Conservation (phyloP, 2,113 vertebrate species). For the Hydrochoerus hydrochaeris region DNA sequence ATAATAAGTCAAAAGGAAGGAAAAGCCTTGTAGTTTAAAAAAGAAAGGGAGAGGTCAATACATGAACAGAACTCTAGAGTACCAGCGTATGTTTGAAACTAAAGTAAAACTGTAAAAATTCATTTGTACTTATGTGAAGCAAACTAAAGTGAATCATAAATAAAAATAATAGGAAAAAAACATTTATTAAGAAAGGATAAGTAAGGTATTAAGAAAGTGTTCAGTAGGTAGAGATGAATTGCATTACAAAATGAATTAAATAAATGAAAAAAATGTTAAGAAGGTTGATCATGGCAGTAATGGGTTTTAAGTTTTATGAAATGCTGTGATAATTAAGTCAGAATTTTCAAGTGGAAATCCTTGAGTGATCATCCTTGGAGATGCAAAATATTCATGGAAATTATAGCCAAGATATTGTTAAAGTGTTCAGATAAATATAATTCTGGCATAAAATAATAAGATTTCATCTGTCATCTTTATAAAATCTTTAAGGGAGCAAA, state of each 20-base stretch:
- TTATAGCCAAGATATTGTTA: constrained; percentile 35
- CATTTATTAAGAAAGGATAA: neutral
- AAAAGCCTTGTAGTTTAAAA: neutral
- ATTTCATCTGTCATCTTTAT: constrained; percentile 59
- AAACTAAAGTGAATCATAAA: constrained; percentile 2
- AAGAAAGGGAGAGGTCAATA: neutral
- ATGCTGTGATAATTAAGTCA: constrained; percentile 67
- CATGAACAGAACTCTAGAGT: neutral
- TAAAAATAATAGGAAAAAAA: neutral
- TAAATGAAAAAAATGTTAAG: constrained; percentile 73
- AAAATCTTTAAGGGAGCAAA: constrained; percentile 53
- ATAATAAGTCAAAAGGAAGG: constrained; percentile 9
- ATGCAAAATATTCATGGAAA: constrained; percentile 54
- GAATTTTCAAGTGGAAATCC: constrained; percentile 63
- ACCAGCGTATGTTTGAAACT: neutral
- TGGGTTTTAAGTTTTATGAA: constrained; percentile 69
- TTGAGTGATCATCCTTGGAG: constrained; percentile 47
- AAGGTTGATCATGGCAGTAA: constrained; percentile 54
- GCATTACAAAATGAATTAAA: constrained; percentile 70
- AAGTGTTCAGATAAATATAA: constrained; percentile 57
- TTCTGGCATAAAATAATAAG: constrained; percentile 36
- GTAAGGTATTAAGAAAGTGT: constrained; percentile 27
- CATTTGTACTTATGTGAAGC: neutral
- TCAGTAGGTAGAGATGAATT: constrained; percentile 66
- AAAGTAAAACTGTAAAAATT: neutral